phyloP scores from a whole-genome alignment of 2,113 vertebrate species.

The Steatornis caripensis region DNA sequence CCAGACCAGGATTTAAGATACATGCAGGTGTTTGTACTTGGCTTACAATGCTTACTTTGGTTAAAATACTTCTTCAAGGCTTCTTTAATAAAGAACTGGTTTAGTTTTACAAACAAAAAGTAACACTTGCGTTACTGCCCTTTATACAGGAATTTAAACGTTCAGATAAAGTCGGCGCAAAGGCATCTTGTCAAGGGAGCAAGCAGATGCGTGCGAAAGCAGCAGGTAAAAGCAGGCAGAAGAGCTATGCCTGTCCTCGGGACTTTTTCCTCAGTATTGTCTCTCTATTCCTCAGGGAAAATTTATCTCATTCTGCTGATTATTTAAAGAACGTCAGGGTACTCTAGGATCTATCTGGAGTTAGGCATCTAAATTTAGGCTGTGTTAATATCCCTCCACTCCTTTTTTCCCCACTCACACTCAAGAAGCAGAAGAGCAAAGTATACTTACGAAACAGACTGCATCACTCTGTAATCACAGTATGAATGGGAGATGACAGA shows the following conservation, averaged over 20 bases:
- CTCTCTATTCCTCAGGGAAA: not conserved
- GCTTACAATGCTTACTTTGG: not conserved
- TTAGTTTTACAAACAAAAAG: not conserved
- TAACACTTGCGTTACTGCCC: not conserved
- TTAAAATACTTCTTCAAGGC: not conserved
- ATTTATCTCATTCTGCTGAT: not conserved
- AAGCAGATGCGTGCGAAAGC: fast-evolving
- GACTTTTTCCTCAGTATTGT: not conserved
- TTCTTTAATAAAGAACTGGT: not conserved
- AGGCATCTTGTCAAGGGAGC: not conserved
- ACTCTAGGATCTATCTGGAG: not conserved
- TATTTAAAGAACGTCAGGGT: not conserved
- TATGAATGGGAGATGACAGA: not conserved
- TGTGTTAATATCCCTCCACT: not conserved
- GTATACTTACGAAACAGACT: not conserved
- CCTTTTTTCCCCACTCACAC: not conserved
- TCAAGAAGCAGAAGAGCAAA: not conserved
- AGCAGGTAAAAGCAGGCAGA: not conserved
- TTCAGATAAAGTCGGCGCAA: not conserved
- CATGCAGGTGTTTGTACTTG: not conserved
- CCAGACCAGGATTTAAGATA: not conserved
- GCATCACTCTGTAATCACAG: not conserved
- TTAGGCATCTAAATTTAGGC: not conserved
- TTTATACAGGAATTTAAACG: not conserved
- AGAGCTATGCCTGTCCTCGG: not conserved